These are phyloP conservation scores for Platyscapa corneri DNA, from an alignment of 1,140 invertebrate species.

Conservation along the genomic window DNA sequence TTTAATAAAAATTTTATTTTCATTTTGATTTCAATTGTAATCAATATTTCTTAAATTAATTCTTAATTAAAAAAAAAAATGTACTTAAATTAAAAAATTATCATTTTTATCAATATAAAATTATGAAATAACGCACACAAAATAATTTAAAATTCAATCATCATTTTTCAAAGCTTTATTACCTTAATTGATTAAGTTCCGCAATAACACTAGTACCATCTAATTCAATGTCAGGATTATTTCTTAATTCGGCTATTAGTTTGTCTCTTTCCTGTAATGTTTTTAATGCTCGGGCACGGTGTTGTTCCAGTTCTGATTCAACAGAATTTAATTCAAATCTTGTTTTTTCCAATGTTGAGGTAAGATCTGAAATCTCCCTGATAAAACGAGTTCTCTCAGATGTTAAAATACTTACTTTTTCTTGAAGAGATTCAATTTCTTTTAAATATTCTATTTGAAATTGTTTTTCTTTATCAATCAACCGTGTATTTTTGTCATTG, in stretches of 20 bases:
- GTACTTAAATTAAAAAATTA: too few relatives aligned
- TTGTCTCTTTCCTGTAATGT: slow-evolving; percentile 87
- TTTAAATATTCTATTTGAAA: slow-evolving; percentile 63
- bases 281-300: slow-evolving; percentile 82
- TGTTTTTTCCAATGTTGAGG: slow-evolving; percentile 75
- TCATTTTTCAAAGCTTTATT: slow-evolving; percentile 38
- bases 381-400: slow-evolving; percentile 63
- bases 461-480: slow-evolving; percentile 36
- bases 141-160: too few relatives aligned
- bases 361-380: slow-evolving; percentile 69
- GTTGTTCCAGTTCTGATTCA: slow-evolving; percentile 81
- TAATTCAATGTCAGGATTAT: slow-evolving; percentile 61
- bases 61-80: too few relatives aligned
- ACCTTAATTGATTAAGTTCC: slow-evolving; percentile 74
- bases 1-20: not conserved
- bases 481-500: slow-evolving; percentile 23
- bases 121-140: too few relatives aligned
- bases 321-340: slow-evolving; percentile 76
- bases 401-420: slow-evolving; percentile 64
- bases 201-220: slow-evolving; percentile 68
- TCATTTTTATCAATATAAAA: too few relatives aligned
- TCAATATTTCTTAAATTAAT: not conserved
- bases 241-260: slow-evolving; percentile 80
- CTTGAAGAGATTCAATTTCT: slow-evolving; percentile 64
- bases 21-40: not conserved